These are phyloP conservation scores for Eupithecia centaureata DNA, from an alignment of 2,888 invertebrate genomes.

Conservation along the genomic window DNA sequence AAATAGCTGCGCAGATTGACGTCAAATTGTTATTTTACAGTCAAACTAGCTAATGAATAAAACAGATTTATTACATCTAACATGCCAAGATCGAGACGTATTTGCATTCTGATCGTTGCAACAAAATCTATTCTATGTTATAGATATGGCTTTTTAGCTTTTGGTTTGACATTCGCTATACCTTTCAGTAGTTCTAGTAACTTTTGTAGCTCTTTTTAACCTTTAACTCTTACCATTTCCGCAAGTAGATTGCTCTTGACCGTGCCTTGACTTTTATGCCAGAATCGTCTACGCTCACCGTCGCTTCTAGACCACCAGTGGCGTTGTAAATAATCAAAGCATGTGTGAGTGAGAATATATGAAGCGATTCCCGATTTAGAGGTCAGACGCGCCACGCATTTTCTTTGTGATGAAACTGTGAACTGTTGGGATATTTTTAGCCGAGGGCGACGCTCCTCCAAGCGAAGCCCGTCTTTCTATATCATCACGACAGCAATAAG, in stretches of 20 bases:
- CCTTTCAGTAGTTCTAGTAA: background rate
- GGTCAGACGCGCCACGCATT: slow-evolving; percentile 69
- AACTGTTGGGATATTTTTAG: slow-evolving; percentile 79
- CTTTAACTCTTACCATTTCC: slow-evolving; percentile 35
- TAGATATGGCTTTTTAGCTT: background rate
- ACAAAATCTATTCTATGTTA: background rate
- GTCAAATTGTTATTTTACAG: slow-evolving; percentile 38
- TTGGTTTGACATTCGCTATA: background rate
- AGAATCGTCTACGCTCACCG: slow-evolving; percentile 26
- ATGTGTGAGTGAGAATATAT: slow-evolving; percentile 39
- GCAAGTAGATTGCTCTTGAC: slow-evolving; percentile 49
- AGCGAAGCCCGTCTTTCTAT: slow-evolving; percentile 45
- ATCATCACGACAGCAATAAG: slow-evolving; percentile 51
- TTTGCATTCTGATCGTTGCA: background rate
- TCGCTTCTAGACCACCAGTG: slow-evolving; percentile 38
- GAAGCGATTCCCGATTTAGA: slow-evolving; percentile 67
- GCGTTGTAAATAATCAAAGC: slow-evolving; percentile 49
- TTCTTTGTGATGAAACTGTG: slow-evolving; percentile 79
- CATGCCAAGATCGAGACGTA: slow-evolving; percentile 1
- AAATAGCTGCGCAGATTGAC: slow-evolving; percentile 37
- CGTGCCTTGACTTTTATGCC: slow-evolving; percentile 49
- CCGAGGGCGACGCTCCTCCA: slow-evolving; percentile 74
- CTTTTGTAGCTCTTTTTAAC: background rate
- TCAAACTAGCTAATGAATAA: slow-evolving; percentile 34
- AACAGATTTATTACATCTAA: slow-evolving; percentile 12